phyloP scores from a whole-genome alignment of 2,888 invertebrate genomes.

The Epicampocera succincta region DNA sequence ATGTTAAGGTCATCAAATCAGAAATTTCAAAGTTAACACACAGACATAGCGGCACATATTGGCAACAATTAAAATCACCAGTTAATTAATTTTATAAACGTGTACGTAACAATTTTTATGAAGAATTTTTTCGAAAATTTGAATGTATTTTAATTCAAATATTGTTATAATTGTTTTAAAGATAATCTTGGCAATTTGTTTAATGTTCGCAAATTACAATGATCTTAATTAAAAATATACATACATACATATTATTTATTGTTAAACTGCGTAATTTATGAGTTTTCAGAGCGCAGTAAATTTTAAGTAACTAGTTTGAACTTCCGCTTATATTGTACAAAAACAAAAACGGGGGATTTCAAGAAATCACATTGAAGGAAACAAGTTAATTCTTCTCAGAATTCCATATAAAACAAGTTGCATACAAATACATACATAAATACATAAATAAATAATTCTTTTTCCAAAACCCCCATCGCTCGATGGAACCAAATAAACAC shows the following conservation, averaged over 20 bases:
- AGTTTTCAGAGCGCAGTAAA: conserved; percentile 15
- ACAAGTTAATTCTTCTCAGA: neutral
- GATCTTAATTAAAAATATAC: conserved; percentile 17
- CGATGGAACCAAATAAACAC: too few relatives aligned
- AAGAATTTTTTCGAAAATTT: neutral
- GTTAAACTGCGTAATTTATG: neutral
- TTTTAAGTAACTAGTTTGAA: neutral
- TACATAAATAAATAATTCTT: too few relatives aligned
- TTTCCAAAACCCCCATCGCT: too few relatives aligned
- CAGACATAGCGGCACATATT: neutral
- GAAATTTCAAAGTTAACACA: conserved; percentile 3
- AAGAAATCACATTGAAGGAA: neutral
- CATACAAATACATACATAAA: too few relatives aligned
- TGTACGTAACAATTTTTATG: conserved; percentile 4
- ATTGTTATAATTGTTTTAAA: conserved; percentile 35
- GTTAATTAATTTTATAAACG: conserved; percentile 32
- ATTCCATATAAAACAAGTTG: too few relatives aligned
- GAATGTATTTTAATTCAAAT: conserved; percentile 21
- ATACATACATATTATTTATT: conserved; percentile 1
- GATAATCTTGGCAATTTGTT: conserved; percentile 49
- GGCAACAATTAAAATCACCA: conserved; percentile 23
- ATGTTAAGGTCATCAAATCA: conserved; percentile 41
- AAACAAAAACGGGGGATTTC: neutral
- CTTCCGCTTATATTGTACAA: neutral
- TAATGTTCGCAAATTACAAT: conserved; percentile 33